Evolutionary conservation across 1,140 invertebrate genomes (phyloP), one percentile per base, ranked within the genome.

Genomic region (Probaryconus sp.): DNA sequence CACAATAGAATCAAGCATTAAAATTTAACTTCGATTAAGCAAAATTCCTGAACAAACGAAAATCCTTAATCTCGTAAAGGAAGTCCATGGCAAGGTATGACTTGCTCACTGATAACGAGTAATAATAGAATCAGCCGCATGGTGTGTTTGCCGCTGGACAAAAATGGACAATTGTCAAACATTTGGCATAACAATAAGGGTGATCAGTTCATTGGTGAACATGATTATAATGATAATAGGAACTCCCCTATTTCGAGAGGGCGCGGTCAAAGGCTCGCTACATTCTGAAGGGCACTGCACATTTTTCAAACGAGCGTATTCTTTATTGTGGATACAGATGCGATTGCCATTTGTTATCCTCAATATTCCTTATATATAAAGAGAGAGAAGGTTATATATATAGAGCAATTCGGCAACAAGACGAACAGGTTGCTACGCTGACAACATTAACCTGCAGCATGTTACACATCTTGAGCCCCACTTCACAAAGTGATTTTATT

Each of bases 181-280:
- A 87, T 87, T 86, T 87, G 85, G 85, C 79, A 77, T 50, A 71
- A 87, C 85, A 86, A 87, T 86, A 74, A 79, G 48, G 72, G 79
- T 85, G 82, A 84, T 86, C 83, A 84, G 81, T 77, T 76, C 82
- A 85, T 83, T 81, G 80, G 74, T 83, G 79, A 73, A 68, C 80
- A 61, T 76, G 77, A 87, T 87, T 87, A 82, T 85, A 84, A 86
- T 87, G 83, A 87, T 87, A 87, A 87, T 85, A 67, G 72, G 17
- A 38, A 68, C 55, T 61, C 72, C 80, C 80, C 71, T 64, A 40
- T 55, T 30, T 47, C 13, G 43, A 43, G 73, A 75, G 78, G 77
- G 75, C 56, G 71, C 50, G 48, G 68, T 73, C 70, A 76, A 70
- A 64, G 67, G 77, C 45, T 67, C 60, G 79, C 56, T 56, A 40